These are phyloP conservation scores for Neocrepidodera transversa DNA, from an alignment of 2,888 invertebrate species.

Conservation along the genomic window DNA sequence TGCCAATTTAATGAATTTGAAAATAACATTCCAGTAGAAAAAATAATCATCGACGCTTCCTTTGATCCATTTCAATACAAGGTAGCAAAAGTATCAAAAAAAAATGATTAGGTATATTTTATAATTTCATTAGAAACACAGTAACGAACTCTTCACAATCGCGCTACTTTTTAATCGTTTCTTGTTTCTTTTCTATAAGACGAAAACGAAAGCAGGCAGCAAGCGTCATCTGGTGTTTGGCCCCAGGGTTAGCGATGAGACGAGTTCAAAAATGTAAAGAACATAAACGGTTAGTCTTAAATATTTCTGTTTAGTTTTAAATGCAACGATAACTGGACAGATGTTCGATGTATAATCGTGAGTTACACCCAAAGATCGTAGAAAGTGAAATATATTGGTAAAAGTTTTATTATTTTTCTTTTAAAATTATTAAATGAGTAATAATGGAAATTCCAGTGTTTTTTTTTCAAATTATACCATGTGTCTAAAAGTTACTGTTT, in stretches of 20 bases:
- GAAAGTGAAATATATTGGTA: conserved; percentile 16
- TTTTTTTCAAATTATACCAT: neutral
- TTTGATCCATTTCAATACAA: no score
- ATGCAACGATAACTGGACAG: conserved; percentile 14
- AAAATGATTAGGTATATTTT: conserved; percentile 1
- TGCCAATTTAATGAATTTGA: no score
- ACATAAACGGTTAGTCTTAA: conserved; percentile 8
- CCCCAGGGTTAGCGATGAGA: conserved; percentile 15
- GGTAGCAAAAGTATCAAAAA: no score
- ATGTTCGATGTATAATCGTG: conserved; percentile 15
- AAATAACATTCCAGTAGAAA: no score
- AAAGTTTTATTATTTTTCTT: conserved; percentile 9
- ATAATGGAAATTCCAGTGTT: neutral
- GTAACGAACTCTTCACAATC: neutral
- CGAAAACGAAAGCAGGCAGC: conserved; percentile 39
- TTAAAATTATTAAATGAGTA: neutral
- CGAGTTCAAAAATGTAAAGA: conserved; percentile 10
- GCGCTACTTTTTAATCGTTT: conserved; percentile 23
- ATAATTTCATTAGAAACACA: conserved; percentile 2
- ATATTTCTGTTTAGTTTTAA: conserved; percentile 4
- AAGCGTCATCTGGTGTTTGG: conserved; percentile 36
- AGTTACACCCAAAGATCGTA: neutral
- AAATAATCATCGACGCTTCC: no score
- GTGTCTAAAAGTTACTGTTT: neutral
- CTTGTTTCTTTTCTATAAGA: conserved; percentile 13